These are phyloP conservation scores for Oeneis ivallda DNA, from an alignment of 2,888 invertebrate species.

Conservation along the genomic window DNA sequence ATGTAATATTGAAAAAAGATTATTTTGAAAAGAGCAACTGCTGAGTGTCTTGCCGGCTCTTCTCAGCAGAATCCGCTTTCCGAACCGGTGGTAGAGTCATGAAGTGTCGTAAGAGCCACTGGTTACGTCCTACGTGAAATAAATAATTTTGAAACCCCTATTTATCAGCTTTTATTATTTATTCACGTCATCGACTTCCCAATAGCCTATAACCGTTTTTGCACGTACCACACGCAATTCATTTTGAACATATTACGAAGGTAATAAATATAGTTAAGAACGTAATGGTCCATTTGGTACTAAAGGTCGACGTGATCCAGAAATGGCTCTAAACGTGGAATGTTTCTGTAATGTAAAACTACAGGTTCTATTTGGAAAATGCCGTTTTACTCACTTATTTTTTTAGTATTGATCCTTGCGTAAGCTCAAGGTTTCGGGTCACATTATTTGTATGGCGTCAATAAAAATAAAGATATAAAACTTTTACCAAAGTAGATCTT, in stretches of 20 bases:
- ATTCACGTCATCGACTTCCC: background rate
- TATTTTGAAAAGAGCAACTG: too few species aligned
- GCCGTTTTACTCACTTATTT: background rate
- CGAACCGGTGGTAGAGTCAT: too few species aligned
- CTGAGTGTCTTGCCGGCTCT: too few species aligned
- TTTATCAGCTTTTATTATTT: background rate
- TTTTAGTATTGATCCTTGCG: background rate
- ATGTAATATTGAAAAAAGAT: too few species aligned
- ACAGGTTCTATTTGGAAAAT: background rate
- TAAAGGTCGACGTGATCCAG: slow-evolving; percentile 20
- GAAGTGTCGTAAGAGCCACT: too few species aligned
- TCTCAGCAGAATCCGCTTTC: too few species aligned
- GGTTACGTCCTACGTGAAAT: too few species aligned
- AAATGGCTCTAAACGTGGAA: slow-evolving; percentile 4
- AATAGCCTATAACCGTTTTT: slow-evolving; percentile 11
- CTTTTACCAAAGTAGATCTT: too few species aligned
- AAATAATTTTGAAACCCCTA: too few species aligned
- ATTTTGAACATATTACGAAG: slow-evolving; percentile 20
- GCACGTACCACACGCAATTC: slow-evolving; percentile 10
- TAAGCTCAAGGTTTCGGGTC: too few species aligned
- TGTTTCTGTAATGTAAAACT: slow-evolving; percentile 3
- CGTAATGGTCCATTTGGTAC: slow-evolving; percentile 21
- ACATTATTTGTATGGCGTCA: too few species aligned
- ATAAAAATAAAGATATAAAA: too few species aligned
- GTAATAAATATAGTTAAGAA: slow-evolving; percentile 23